Percentiles rank a stretch among this genome's conserved stretches.
phyloP scores from a whole-genome alignment of 1,140 invertebrate genomes.

The Papilio machaon region DNA sequence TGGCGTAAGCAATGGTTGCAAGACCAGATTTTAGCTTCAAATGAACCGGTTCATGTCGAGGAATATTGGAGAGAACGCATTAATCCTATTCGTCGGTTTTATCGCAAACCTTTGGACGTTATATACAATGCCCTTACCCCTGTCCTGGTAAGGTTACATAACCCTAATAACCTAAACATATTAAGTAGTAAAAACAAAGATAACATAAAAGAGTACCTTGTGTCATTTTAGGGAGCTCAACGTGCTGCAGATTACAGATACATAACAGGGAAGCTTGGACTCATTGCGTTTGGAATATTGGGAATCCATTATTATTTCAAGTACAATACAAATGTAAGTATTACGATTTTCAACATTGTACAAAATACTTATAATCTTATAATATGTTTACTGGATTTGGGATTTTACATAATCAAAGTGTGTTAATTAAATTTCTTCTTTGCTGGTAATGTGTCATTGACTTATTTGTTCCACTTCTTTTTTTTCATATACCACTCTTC shows the following conservation, averaged over 20 bases:
- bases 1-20: slow-evolving; percentile 92
- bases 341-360: neutral
- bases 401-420: no score
- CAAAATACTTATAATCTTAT: neutral
- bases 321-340: slow-evolving; percentile 89
- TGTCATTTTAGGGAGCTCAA: slow-evolving; percentile 81
- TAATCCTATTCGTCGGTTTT: slow-evolving; percentile 91
- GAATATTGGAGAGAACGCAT: slow-evolving; percentile 86
- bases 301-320: slow-evolving; percentile 88
- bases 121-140: slow-evolving; percentile 82
- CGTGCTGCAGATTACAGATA: slow-evolving; percentile 83
- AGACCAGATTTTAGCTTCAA: slow-evolving; percentile 88
- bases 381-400: no score
- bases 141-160: slow-evolving; percentile 83
- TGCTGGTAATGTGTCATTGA: no score
- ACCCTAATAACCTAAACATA: slow-evolving; percentile 56
- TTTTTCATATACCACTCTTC: no score
- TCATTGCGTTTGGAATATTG: slow-evolving; percentile 81
- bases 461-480: no score
- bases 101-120: slow-evolving; percentile 87
- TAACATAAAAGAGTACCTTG: neutral
- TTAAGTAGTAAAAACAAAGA: slow-evolving; percentile 7
- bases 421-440: no score
- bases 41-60: slow-evolving; percentile 87
- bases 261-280: slow-evolving; percentile 84